Evolutionary conservation across 2,888 invertebrate genomes (phyloP).

Genomic region (Oxytorus armatus): DNA sequence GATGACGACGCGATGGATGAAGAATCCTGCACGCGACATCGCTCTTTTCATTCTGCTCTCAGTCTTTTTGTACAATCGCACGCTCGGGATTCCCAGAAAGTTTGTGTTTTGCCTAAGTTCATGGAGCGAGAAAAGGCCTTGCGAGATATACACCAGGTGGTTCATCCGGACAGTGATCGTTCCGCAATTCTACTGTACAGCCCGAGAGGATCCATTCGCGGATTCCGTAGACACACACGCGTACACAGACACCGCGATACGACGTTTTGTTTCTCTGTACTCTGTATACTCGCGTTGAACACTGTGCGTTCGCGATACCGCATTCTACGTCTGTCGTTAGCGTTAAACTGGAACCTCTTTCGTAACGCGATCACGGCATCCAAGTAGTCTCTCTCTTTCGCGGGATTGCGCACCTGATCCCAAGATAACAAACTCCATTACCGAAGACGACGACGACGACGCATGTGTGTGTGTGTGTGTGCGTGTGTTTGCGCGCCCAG

Average conservation of each 20-base stretch:
- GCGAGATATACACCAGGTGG: conserved; percentile 23
- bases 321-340: conserved; percentile 60
- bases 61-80: conserved; percentile 22
- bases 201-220: not conserved
- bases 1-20: not conserved
- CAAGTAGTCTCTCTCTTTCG: conserved; percentile 6
- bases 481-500: too few species aligned
- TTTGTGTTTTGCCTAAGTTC: conserved; percentile 68
- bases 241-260: conserved; percentile 26
- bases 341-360: conserved; percentile 69
- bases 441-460: conserved; percentile 44
- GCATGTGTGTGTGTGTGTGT: too few species aligned
- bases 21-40: conserved; percentile 54
- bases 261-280: conserved; percentile 11
- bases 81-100: conserved; percentile 56
- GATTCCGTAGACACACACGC: too few species aligned
- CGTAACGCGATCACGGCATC: conserved; percentile 36
- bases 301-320: conserved; percentile 4
- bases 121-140: conserved; percentile 51
- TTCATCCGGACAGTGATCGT: conserved; percentile 14
- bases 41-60: not conserved
- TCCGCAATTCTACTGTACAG: not conserved
- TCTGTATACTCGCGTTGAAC: not conserved
- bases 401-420: conserved; percentile 61
- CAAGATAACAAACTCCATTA: conserved; percentile 71